A percentile compares a stretch with the other conserved stretches of the same genome.
phyloP scores from a whole-genome alignment of 2,888 invertebrate genomes.

The Proisotoma minuta region DNA sequence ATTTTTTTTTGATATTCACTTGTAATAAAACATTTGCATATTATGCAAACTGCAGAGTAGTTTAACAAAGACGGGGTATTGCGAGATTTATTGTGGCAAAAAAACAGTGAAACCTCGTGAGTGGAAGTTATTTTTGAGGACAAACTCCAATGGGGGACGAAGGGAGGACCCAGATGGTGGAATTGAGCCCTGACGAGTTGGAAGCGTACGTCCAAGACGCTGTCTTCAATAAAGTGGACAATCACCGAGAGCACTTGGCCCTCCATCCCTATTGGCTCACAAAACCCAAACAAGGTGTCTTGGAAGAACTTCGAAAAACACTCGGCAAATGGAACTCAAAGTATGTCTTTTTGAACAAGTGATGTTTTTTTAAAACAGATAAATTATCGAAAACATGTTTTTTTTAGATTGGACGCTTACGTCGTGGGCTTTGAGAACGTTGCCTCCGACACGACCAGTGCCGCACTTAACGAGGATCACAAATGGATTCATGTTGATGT shows the following conservation, averaged over 20 bases:
- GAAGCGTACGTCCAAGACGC: constrained; percentile 14
- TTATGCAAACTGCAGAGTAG: no score
- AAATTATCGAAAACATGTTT: background rate
- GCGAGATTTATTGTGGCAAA: no score
- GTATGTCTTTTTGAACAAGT: constrained; percentile 11
- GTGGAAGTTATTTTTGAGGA: background rate
- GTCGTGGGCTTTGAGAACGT: constrained; percentile 26
- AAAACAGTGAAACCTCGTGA: background rate
- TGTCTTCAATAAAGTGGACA: constrained; percentile 12
- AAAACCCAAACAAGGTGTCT: constrained; percentile 19
- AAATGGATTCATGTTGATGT: constrained; percentile 36
- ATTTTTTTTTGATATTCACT: no score
- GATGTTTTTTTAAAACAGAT: no score
- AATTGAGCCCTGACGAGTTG: background rate
- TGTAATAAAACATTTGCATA: no score
- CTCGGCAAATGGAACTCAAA: constrained; percentile 33
- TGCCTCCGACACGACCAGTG: constrained; percentile 8
- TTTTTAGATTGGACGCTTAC: constrained; percentile 25
- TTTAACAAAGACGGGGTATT: no score
- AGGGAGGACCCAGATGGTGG: background rate
- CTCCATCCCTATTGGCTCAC: constrained; percentile 31
- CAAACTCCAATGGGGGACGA: background rate
- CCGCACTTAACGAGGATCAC: constrained; percentile 34
- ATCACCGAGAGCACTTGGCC: constrained; percentile 30
- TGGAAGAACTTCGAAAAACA: constrained; percentile 22